Evolutionary conservation across 2,797 vertebrate genomes (phyloP).

Genomic region (Cynodonichthys magdalenae): DNA sequence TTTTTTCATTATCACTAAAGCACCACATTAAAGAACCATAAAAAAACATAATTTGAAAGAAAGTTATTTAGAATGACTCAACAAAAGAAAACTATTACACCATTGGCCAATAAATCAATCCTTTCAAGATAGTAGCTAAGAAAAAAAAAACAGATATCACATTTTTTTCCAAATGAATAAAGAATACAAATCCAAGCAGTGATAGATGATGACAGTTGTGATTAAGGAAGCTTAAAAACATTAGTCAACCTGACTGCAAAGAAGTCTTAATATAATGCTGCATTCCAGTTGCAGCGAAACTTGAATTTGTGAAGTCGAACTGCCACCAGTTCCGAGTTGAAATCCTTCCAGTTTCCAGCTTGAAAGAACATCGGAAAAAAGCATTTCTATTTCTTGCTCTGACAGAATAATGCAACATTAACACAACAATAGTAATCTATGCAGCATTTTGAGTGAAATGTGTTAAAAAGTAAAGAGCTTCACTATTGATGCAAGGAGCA

Average conservation of each 20-base stretch:
- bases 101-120: slow-evolving; percentile 51
- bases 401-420: too few relatives aligned
- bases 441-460: too few relatives aligned
- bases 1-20: slow-evolving; percentile 75
- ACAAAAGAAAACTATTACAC: slow-evolving; percentile 49
- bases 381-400: too few relatives aligned
- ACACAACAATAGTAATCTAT: too few relatives aligned
- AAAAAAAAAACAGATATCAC: slow-evolving; percentile 21
- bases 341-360: too few relatives aligned
- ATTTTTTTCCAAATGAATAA: slow-evolving; percentile 26
- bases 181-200: slow-evolving; percentile 14
- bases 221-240: slow-evolving; percentile 14
- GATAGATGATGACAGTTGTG: slow-evolving; percentile 19
- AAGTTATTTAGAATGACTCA: slow-evolving; percentile 63
- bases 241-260: background rate
- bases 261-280: background rate
- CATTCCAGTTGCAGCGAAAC: too few relatives aligned
- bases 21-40: slow-evolving; percentile 58
- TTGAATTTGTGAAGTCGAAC: too few relatives aligned
- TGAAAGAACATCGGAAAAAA: too few relatives aligned
- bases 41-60: slow-evolving; percentile 52
- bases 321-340: too few relatives aligned
- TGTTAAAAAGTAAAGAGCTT: too few relatives aligned
- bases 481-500: too few relatives aligned
- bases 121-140: slow-evolving; percentile 40